A percentile compares a stretch with the other conserved stretches of the same genome.
Conservation (phyloP, 1,140 invertebrate genomes). For the Hydropsyche tenuis region DNA sequence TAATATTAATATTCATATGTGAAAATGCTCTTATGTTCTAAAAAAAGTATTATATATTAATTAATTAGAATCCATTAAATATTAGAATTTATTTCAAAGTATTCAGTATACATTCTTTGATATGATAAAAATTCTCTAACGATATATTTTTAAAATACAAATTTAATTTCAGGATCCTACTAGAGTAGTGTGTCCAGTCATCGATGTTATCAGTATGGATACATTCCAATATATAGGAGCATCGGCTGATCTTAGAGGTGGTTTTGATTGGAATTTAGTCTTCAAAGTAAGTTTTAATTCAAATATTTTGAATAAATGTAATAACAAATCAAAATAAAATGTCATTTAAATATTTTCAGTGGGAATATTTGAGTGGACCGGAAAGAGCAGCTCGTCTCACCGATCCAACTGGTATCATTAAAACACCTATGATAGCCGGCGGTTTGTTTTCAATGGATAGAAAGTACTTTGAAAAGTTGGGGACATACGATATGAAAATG, state of each 20-base stretch:
- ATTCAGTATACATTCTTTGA: no score
- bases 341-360: constrained; percentile 56
- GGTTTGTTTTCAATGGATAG: constrained; percentile 94
- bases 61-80: no score
- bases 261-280: constrained; percentile 98
- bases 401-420: constrained; percentile 81
- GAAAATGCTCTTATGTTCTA: no score
- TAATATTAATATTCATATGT: no score
- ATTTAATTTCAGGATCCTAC: constrained; percentile 73
- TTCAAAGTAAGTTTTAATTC: constrained; percentile 62
- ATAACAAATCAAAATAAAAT: background rate
- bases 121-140: no score
- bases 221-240: constrained; percentile 97
- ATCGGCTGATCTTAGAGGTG: constrained; percentile 87
- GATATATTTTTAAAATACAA: background rate
- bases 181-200: constrained; percentile 92
- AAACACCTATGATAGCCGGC: constrained; percentile 93
- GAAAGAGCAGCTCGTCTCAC: constrained; percentile 81
- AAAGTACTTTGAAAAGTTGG: constrained; percentile 90
- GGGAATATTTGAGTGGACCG: constrained; percentile 89
- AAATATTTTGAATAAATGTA: background rate
- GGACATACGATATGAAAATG: constrained; percentile 97
- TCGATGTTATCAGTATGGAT: constrained; percentile 98
- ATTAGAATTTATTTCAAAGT: no score
- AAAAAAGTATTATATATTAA: no score